A percentile compares a stretch with the other conserved stretches of the same genome.
These are phyloP conservation scores for Eonycteris spelaea DNA, from an alignment of 2,113 vertebrate genomes.

Conservation along the genomic window DNA sequence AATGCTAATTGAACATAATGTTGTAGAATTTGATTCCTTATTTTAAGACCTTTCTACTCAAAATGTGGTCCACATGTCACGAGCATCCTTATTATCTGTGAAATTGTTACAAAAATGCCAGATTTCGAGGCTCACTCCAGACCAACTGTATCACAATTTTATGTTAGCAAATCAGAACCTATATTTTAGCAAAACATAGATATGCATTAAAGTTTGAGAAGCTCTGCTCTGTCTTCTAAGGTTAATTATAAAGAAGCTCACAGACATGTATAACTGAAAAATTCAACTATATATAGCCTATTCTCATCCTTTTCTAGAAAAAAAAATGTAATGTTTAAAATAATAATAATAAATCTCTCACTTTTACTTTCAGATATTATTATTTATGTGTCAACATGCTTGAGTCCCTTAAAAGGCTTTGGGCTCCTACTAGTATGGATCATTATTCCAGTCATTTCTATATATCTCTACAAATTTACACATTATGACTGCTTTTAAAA, in stretches of 20 bases:
- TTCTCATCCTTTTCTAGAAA: not conserved
- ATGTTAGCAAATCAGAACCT: not conserved
- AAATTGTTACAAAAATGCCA: not conserved
- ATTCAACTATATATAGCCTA: not conserved
- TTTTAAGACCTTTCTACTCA: not conserved
- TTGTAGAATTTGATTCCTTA: not conserved
- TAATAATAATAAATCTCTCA: not conserved
- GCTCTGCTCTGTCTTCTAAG: not conserved
- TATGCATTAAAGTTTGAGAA: not conserved
- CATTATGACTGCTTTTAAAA: not conserved
- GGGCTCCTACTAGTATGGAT: not conserved
- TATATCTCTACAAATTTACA: not conserved
- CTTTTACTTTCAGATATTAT: not conserved
- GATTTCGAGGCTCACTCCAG: not conserved
- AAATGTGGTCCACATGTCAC: not conserved
- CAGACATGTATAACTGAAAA: not conserved
- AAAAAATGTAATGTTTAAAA: not conserved
- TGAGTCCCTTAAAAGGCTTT: not conserved
- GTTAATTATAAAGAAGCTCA: not conserved
- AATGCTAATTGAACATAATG: not conserved
- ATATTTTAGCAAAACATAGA: not conserved
- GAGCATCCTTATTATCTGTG: not conserved
- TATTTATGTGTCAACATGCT: not conserved
- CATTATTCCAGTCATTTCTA: not conserved
- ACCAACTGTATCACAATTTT: not conserved